A percentile compares a stretch with the other conserved stretches of the same genome.
Evolutionary conservation across 2,797 vertebrate genomes (phyloP).

Genomic region (Cyclura pinguis): DNA sequence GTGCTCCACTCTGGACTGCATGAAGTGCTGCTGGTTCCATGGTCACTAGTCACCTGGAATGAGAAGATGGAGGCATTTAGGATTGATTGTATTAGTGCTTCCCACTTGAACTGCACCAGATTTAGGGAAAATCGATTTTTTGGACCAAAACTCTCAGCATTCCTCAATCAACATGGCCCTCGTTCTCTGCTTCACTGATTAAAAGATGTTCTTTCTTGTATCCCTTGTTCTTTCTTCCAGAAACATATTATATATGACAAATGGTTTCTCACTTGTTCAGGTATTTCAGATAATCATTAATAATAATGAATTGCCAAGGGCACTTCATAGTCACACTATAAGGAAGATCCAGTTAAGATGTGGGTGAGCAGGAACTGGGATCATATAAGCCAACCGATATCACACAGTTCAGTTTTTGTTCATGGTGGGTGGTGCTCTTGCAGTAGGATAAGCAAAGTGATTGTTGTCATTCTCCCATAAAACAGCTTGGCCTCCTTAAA

Average conservation of each 20-base stretch:
- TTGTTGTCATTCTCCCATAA: not conserved
- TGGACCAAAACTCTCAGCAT: too few relatives aligned
- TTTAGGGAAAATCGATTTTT: too few relatives aligned
- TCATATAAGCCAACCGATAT: not conserved
- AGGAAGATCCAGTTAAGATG: not conserved
- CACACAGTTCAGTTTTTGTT: not conserved
- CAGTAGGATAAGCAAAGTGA: not conserved
- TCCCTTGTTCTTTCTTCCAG: not conserved
- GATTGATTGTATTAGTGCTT: not conserved
- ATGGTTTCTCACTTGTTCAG: not conserved
- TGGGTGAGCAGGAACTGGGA: not conserved
- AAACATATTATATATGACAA: not conserved
- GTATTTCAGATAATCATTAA: not conserved
- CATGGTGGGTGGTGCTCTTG: not conserved
- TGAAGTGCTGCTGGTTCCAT: constrained; percentile 92
- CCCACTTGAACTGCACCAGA: not conserved
- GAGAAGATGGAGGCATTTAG: not conserved
- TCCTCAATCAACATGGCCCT: not conserved
- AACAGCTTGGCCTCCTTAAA: not conserved
- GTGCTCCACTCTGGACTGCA: constrained; percentile 97
- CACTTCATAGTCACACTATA: not conserved
- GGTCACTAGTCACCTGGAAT: constrained; percentile 86
- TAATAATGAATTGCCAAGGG: not conserved
- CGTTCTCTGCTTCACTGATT: not conserved
- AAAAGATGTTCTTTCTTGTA: not conserved